These are phyloP conservation scores for Trachelus tabidus DNA, from an alignment of 2,888 invertebrate species.

Conservation along the genomic window DNA sequence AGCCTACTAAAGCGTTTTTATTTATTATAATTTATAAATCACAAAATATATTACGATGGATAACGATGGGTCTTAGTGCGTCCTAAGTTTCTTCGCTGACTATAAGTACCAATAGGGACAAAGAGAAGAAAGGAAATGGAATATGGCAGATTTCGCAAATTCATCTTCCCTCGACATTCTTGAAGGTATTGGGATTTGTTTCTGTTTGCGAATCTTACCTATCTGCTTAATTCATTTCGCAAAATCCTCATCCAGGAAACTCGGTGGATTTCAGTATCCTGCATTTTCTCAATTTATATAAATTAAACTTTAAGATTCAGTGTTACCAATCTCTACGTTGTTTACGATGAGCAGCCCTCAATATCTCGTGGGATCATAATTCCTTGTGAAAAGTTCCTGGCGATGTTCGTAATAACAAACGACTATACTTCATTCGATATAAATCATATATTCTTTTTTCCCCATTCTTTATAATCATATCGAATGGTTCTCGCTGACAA, in stretches of 20 bases:
- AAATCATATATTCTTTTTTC: background rate
- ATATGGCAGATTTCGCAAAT: conserved; percentile 24
- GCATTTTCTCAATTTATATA: conserved; percentile 18
- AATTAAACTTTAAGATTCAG: conserved; percentile 30
- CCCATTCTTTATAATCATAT: background rate
- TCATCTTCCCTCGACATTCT: conserved; percentile 26
- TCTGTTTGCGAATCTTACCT: conserved; percentile 38
- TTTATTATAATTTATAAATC: background rate
- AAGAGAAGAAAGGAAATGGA: conserved; percentile 5
- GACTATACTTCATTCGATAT: background rate
- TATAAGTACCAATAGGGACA: background rate
- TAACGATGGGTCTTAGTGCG: background rate
- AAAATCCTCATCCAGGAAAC: conserved; percentile 14
- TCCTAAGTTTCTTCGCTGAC: background rate
- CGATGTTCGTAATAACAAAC: background rate
- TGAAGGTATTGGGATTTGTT: conserved; percentile 41
- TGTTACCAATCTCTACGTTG: conserved; percentile 7
- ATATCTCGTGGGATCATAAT: background rate
- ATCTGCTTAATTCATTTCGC: conserved; percentile 42
- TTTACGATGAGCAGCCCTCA: background rate
- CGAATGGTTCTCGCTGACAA: background rate
- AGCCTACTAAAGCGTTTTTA: background rate
- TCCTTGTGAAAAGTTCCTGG: background rate
- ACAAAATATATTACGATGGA: background rate
- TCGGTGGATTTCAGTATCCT: conserved; percentile 9